Evolutionary conservation across 2,797 vertebrate genomes (phyloP), one percentile per base, ranked within the genome.

Genomic region (Octomys mimax): DNA sequence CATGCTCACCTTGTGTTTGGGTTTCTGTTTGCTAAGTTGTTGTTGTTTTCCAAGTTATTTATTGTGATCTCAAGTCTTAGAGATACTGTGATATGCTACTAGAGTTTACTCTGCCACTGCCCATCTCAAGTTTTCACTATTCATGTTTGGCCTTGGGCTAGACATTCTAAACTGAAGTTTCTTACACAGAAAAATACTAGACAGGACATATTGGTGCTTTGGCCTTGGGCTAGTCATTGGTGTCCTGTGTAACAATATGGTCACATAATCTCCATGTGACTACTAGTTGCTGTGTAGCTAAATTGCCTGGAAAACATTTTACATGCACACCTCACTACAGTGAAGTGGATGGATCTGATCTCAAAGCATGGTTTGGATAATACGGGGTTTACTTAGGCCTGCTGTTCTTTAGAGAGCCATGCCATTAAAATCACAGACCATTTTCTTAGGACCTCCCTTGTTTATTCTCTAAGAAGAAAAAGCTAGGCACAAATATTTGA

Each of bases 401-500:
- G 9, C 88, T 78, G 46, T 83, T 68, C 66, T 46, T 93, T 81
- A 70, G 57, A 78, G 79, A 79, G 73, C 5, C n/a, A 59, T 36
- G 42, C 59, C 33, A 4, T 92, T 90, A 81, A 85, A 90, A 89
- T 64, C 42, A 49, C 6, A 10, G 39, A 46, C 68, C 4, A 11
- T 68, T 68, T 86, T 78, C 59, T 77, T 22, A 28, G 57, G 36
- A 21, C 8, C 62, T 75, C 2, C 28, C 62, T 57, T 92, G 36
- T 80, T 93, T 49, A 83, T 97, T 26, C 12, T 73, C 42, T 70
- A 61, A 66, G 64, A 94, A 95, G 89, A 95, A 96, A 82, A 57
- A 90, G 39, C 54, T 71, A 68, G 85, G 86, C 94, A 93, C 91
- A 95, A 1, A 80, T 91, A 61, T 94, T 94, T 89, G 95, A 95